These are phyloP conservation scores for Rattus rattus DNA, from an alignment of 2,113 vertebrate genomes.

Conservation along the genomic window DNA sequence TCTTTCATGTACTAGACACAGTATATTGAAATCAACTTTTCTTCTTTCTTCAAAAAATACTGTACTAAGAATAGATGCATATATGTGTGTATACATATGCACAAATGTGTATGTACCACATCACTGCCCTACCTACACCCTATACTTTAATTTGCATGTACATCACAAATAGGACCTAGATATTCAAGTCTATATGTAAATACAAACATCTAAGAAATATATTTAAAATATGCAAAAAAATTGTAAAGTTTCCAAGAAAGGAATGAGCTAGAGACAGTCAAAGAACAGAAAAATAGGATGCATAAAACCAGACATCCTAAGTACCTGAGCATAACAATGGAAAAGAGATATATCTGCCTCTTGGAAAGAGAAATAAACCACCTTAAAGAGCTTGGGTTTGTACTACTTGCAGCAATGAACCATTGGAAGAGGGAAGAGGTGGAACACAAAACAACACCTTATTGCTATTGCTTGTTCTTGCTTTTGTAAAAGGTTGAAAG, in stretches of 20 bases:
- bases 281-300: not conserved
- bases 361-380: not conserved
- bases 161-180: not conserved
- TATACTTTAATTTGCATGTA: not conserved
- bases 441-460: no score
- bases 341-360: not conserved
- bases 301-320: not conserved
- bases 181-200: not conserved
- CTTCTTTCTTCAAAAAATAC: not conserved
- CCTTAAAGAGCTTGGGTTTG: not conserved
- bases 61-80: not conserved
- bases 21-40: not conserved
- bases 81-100: not conserved
- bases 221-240: not conserved
- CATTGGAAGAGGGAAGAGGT: not conserved
- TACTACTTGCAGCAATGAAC: not conserved
- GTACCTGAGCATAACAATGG: not conserved
- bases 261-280: not conserved
- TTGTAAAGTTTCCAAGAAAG: not conserved
- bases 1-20: not conserved
- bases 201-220: not conserved
- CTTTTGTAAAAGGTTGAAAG: not conserved
- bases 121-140: fast-evolving
- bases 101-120: no score
- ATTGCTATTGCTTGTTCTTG: not conserved